Evolutionary conservation across 2,797 vertebrate genomes (phyloP).

Genomic region (Ctenopoma multispine): DNA sequence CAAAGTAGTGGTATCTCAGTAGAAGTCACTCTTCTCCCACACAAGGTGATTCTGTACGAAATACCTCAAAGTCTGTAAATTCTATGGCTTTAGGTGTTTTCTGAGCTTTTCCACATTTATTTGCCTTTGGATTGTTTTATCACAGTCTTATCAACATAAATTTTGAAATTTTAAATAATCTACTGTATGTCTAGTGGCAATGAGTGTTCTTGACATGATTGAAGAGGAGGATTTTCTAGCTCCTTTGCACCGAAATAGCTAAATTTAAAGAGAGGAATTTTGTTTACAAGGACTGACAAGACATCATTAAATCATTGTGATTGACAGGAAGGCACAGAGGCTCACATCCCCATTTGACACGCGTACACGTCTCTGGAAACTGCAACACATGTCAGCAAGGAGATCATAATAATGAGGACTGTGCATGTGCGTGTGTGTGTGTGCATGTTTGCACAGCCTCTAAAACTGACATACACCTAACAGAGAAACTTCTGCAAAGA

Average conservation of each 20-base stretch:
- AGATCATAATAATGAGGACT: constrained; percentile 49
- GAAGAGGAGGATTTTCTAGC: neutral
- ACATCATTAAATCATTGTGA: constrained; percentile 29
- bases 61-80: constrained; percentile 10
- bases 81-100: constrained; percentile 28
- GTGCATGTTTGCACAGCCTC: constrained; percentile 4
- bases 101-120: neutral
- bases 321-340: constrained; percentile 27
- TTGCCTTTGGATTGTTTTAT: neutral
- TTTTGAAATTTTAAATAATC: constrained; percentile 5
- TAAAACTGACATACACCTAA: constrained; percentile 12
- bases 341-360: constrained; percentile 1
- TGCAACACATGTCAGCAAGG: constrained; percentile 30
- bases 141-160: neutral
- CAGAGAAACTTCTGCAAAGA: neutral
- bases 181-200: neutral
- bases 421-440: constrained; percentile 1
- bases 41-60: constrained; percentile 13
- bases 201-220: neutral
- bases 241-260: neutral
- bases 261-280: constrained; percentile 1
- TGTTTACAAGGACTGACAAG: constrained; percentile 24
- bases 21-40: constrained; percentile 43
- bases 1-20: constrained; percentile 24
- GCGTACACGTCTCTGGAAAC: constrained; percentile 17